Evolutionary conservation across 1,140 invertebrate genomes (phyloP), one percentile per base, ranked within the genome.

Genomic region (Cyclargus thomasi): DNA sequence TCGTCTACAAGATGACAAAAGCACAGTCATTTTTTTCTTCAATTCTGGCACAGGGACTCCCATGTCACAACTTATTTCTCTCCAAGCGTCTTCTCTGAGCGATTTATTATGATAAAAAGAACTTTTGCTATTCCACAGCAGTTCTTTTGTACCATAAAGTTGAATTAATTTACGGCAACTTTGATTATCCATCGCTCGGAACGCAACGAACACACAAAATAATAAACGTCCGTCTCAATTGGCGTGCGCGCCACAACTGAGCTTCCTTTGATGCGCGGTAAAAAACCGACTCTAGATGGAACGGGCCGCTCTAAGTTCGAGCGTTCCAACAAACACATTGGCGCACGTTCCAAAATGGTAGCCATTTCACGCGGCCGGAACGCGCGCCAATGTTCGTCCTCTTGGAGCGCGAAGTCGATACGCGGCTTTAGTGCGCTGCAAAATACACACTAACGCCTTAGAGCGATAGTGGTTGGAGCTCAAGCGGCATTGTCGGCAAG

Each of bases 61-160:
- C 71, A 67, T 67, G 36, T 70, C 59, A 59, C 47, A 16, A 57
- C 65, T 73, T 16, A 70, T 70, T 63, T 67, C 63, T 63, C 29
- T 63, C 57, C 68, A 73, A 65, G 47, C 68, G 39, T 72, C 63
- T 62, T 67, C 65, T 68, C 65, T 68, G 3, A 67, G 59, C 35
- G 63, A 63, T 67, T 67, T 73, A 63, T 79, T 36, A 91, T 90
- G 29, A 71, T 74, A n/a, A 1, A 14, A 62, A 67, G 62, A 63
- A 63, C 21, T 62, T 67, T 65, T 73, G 55, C 14, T 70, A 68
- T 71, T 71, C 62, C 47, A 71, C 62, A 71, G 36, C 17, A 66
- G 65, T 63, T 68, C 67, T 63, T 71, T 71, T 63, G 64, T 68
- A 66, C 67, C 67, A 68, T 71, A 71, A 1, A 68, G 35, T 66